These are phyloP conservation scores for Euborellia annulipes DNA, from an alignment of 1,140 invertebrate species.

Conservation along the genomic window DNA sequence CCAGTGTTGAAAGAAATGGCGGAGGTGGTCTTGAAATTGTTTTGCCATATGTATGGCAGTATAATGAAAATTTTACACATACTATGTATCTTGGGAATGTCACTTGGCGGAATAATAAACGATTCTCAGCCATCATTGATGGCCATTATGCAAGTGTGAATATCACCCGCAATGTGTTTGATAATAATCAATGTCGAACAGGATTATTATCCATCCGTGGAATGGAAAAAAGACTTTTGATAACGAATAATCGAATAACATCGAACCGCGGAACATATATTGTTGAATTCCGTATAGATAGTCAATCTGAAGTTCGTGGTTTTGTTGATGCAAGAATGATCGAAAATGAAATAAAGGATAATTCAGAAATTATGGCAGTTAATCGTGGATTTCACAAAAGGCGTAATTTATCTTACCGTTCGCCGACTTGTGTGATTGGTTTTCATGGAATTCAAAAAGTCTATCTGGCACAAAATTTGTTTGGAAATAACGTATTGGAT, in stretches of 20 bases:
- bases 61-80: conserved; percentile 88
- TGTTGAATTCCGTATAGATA: conserved; percentile 76
- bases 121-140: conserved; percentile 68
- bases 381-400: conserved; percentile 16
- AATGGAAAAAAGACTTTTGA: conserved; percentile 91
- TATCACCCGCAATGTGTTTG: conserved; percentile 71
- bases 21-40: conserved; percentile 68
- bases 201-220: conserved; percentile 76
- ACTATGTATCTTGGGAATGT: conserved; percentile 73
- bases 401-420: too few species aligned
- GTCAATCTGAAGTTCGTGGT: conserved; percentile 84
- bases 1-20: conserved; percentile 68
- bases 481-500: conserved; percentile 71
- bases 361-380: conserved; percentile 27
- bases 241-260: conserved; percentile 54
- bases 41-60: conserved; percentile 87
- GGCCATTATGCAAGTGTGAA: conserved; percentile 77
- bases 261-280: conserved; percentile 73
- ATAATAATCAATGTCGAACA: conserved; percentile 63
- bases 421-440: conserved; percentile 70
- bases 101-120: conserved; percentile 68
- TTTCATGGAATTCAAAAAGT: conserved; percentile 92
- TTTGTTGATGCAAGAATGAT: conserved; percentile 62
- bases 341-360: conserved; percentile 63
- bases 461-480: conserved; percentile 75